Conservation (phyloP, 2,797 vertebrate genomes). For the Picus viridis region DNA sequence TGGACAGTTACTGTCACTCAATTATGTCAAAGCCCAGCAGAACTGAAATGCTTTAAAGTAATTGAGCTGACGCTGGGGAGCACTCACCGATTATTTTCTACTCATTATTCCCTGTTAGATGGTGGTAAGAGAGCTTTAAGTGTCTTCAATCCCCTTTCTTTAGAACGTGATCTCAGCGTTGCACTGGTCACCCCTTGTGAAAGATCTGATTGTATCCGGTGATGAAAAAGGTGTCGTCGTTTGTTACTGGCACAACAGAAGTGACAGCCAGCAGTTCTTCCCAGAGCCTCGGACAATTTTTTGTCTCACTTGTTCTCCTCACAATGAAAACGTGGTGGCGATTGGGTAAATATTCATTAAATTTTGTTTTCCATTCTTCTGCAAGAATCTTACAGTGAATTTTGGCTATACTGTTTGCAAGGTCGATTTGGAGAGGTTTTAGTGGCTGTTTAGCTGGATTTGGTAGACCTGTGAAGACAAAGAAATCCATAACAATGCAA, state of each 20-base stretch:
- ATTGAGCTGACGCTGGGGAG: not conserved
- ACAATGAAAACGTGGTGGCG: constrained; percentile 88
- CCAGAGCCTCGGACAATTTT: constrained; percentile 91
- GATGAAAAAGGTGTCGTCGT: constrained; percentile 93
- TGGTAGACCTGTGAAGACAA: not conserved
- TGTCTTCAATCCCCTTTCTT: not conserved
- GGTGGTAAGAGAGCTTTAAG: not conserved
- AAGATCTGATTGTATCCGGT: constrained; percentile 90
- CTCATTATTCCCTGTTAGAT: rapidly evolving
- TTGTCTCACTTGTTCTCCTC: constrained; percentile 92
- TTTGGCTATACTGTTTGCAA: not conserved
- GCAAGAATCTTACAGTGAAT: not conserved
- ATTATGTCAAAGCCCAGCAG: not conserved
- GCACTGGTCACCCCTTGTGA: constrained; percentile 93
- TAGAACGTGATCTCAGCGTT: constrained; percentile 86
- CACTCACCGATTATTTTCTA: not conserved
- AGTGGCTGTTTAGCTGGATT: not conserved
- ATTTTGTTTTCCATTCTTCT: not conserved
- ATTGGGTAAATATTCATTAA: constrained; percentile 83
- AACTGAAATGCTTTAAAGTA: rapidly evolving
- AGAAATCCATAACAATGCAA: not conserved
- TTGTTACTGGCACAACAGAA: constrained; percentile 91
- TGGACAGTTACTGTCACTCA: not conserved
- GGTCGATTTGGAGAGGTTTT: not conserved
- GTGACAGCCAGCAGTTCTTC: constrained; percentile 89